Evolutionary conservation across 2,113 vertebrate species (phyloP), one percentile per base, ranked within the genome.

Genomic region (Ploceus nigricollis): DNA sequence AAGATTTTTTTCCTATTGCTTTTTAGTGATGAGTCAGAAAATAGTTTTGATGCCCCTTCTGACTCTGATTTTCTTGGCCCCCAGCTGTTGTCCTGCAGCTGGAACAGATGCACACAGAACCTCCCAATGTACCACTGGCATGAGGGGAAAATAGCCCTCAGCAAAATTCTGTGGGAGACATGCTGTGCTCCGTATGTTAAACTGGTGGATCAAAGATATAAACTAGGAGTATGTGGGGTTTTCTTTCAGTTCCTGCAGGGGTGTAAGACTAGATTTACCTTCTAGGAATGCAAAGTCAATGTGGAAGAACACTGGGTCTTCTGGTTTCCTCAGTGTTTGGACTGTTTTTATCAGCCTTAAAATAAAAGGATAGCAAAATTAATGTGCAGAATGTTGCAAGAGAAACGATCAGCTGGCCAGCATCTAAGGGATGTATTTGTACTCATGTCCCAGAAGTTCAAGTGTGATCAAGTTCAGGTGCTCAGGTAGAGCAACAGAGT

Each of bases 21-120:
- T 63, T 88, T 93, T 70, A 93, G 37, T 82, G 71, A 75, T 88
- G 79, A 90, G 35, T 90, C 64, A 92, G 86, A 89, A 91, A 83
- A 86, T 50, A 94, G 71, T 83, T 96, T 45, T 47, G 51, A 37
- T 83, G 71, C 35, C 22, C 63, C 56, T 91, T 91, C 54, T 64
- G 42, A 60, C 68, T 92, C 71, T 53, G 72, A 75, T 80, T 90
- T 85, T 88, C 50, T 37, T 90, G 92, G 79, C 68, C 56, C 48
- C n/a, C 64, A 86, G 84, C 90, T 83, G 73, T 40, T 84, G 78
- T 73, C 66, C 54, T 70, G 66, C 54, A 82, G 88, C 85, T 86
- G 71, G 40, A 77, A 77, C 22, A 83, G 65, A 83, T 1, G 0
- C 42, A 17, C 27, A 9, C 17, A 37, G 17, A 40, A 86, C 44